Evolutionary conservation across 2,888 invertebrate genomes (phyloP), one percentile per base, ranked within the genome.

Genomic region (Amphimallon solstitiale): DNA sequence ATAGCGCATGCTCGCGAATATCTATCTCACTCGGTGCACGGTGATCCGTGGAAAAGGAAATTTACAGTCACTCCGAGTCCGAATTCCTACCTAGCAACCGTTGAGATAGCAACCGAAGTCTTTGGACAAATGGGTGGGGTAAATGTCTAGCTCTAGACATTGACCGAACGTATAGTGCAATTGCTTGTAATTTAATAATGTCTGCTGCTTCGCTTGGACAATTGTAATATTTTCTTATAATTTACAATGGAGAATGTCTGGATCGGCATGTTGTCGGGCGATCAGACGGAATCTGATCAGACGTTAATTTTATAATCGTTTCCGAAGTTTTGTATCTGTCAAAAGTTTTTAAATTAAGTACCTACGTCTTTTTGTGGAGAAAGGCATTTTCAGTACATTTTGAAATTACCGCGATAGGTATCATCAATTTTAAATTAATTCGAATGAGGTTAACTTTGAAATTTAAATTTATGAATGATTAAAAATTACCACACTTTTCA

Each of bases 1-100:
- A 88, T 75, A 72, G 52, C 63, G 63, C 63, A 52, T 51, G 63
- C 63, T n/a, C 51, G 40, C 45, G 7, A 4, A 10, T 17, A 9
- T 40, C 37, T 43, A 15, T 63, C 63, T 63, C 63, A n/a, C 10
- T 61, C 61, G 21, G 46, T 15, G 9, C 15, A 12, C 49, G 63
- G 21, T 21, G 63, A n/a, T 23, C 23, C 29, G 38, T 34, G 12
- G 46, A 46, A 14, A 52, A 51, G 38, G 52, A 52, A 40, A 35
- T 34, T 21, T 19, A 19, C 63, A n/a, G 23, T 35, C 23, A 48
- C 49, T 62, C 49, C 49, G 37, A 35, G 51, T 40, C 45, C 51
- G 52, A 40, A 51, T 19, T 54, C 38, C 54, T 40, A 45, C 66
- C 56, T 66, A 66, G 66, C 66, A 66, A 66, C 66, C 46, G 66